phyloP scores from a whole-genome alignment of 2,888 invertebrate species.

The Isoperla grammatica region DNA sequence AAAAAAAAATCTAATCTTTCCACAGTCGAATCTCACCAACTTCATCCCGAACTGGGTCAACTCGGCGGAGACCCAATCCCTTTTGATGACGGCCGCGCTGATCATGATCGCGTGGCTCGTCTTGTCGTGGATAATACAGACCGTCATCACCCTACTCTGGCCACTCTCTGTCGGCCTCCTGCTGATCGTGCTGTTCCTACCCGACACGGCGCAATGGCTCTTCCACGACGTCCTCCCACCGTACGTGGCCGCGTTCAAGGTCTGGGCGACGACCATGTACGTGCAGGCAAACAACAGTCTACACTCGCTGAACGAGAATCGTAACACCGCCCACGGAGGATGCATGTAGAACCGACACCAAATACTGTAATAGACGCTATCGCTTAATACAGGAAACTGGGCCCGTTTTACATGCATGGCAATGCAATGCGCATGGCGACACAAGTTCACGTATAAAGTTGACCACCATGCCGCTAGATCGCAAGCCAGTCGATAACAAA shows the following conservation, averaged over 20 bases:
- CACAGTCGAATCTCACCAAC: neutral
- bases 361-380: too few species aligned
- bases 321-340: too few species aligned
- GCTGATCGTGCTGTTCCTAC: slow-evolving; percentile 3
- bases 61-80: slow-evolving; percentile 5
- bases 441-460: too few species aligned
- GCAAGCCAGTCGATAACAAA: too few species aligned
- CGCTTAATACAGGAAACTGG: too few species aligned
- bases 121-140: slow-evolving; percentile 6
- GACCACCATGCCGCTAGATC: too few species aligned
- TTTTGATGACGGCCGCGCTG: slow-evolving; percentile 1
- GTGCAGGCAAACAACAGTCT: neutral
- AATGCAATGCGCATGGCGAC: too few species aligned
- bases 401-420: too few species aligned
- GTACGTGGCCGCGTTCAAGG: neutral
- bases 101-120: slow-evolving; percentile 10
- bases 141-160: slow-evolving; percentile 6
- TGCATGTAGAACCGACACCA: too few species aligned
- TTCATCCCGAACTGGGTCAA: neutral
- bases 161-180: slow-evolving; percentile 5
- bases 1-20: neutral
- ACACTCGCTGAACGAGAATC: too few species aligned
- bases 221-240: slow-evolving; percentile 1
- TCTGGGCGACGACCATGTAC: neutral
- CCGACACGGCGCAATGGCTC: slow-evolving; percentile 13